Evolutionary conservation across 2,888 invertebrate species (phyloP).

Genomic region (Chrysina gloriosa): DNA sequence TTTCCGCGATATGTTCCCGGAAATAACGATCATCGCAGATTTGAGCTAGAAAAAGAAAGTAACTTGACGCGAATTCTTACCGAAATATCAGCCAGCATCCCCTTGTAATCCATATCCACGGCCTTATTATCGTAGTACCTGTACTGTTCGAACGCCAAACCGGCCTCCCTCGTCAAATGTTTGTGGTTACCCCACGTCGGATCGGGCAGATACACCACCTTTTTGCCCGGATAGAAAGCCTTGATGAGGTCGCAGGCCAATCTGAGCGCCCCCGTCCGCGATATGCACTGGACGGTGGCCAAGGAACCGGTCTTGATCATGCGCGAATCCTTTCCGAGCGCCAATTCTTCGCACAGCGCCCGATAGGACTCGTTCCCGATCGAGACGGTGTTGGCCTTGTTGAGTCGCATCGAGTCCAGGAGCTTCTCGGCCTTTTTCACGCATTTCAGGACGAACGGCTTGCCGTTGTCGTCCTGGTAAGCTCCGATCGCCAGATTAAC

Average conservation of each 20-base stretch:
- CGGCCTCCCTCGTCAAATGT: constrained; percentile 73
- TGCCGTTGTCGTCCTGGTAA: constrained; percentile 76
- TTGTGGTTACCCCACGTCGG: constrained; percentile 80
- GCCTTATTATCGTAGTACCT: constrained; percentile 75
- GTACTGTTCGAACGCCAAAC: constrained; percentile 72
- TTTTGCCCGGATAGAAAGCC: constrained; percentile 67
- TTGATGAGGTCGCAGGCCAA: constrained; percentile 72
- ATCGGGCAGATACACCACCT: constrained; percentile 71
- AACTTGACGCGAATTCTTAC: no score
- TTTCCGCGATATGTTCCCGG: no score
- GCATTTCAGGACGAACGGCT: constrained; percentile 73
- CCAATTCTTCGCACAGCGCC: constrained; percentile 65
- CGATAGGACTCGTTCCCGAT: constrained; percentile 67
- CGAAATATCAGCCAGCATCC: constrained; percentile 71
- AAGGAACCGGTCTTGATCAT: constrained; percentile 64
- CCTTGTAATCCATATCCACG: constrained; percentile 74
- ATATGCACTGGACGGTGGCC: constrained; percentile 67
- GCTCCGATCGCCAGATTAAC: constrained; percentile 75
- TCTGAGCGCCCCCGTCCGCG: constrained; percentile 75
- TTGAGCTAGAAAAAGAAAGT: no score
- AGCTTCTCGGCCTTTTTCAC: constrained; percentile 72
- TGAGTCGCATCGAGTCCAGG: constrained; percentile 62
- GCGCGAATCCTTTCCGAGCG: constrained; percentile 69
- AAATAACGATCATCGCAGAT: no score
- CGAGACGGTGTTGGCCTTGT: constrained; percentile 75